Evolutionary conservation across 2,888 invertebrate genomes (phyloP).

Genomic region (Pyrrhosoma nymphula): DNA sequence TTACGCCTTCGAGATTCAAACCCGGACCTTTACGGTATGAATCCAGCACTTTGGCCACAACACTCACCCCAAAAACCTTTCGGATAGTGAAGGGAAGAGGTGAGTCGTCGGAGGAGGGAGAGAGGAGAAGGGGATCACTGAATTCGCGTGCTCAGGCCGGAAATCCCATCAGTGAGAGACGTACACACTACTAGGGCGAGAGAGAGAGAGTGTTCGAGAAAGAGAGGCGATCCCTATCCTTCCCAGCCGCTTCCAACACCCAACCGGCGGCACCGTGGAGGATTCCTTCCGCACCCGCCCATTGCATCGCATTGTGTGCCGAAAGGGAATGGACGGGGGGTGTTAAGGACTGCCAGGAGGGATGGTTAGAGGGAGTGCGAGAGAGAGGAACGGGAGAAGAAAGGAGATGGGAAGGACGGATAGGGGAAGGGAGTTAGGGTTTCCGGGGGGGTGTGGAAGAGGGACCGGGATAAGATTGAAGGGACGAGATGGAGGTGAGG

Average conservation of each 20-base stretch:
- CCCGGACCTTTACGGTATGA: too few species aligned
- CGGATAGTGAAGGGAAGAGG: too few species aligned
- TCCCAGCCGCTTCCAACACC: background rate
- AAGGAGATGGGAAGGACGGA: too few species aligned
- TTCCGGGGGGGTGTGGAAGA: background rate
- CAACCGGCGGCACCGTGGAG: background rate
- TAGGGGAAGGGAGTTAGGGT: too few species aligned
- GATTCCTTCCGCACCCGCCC: background rate
- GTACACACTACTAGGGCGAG: background rate
- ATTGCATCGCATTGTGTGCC: slow-evolving; percentile 27
- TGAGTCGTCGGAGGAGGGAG: too few species aligned
- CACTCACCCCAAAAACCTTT: too few species aligned
- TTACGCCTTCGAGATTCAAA: too few species aligned
- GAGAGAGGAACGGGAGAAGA: too few species aligned
- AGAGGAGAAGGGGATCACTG: too few species aligned
- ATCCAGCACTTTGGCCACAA: too few species aligned
- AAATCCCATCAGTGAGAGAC: background rate
- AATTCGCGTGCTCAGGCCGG: background rate
- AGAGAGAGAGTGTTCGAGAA: background rate
- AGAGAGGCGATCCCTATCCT: background rate
- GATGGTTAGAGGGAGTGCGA: too few species aligned
- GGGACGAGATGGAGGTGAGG: slow-evolving; percentile 11
- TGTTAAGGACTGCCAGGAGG: background rate
- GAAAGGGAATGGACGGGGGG: background rate
- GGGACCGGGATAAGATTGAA: background rate